Evolutionary conservation across 2,888 invertebrate species (phyloP).

Genomic region (Drosophila atripex): DNA sequence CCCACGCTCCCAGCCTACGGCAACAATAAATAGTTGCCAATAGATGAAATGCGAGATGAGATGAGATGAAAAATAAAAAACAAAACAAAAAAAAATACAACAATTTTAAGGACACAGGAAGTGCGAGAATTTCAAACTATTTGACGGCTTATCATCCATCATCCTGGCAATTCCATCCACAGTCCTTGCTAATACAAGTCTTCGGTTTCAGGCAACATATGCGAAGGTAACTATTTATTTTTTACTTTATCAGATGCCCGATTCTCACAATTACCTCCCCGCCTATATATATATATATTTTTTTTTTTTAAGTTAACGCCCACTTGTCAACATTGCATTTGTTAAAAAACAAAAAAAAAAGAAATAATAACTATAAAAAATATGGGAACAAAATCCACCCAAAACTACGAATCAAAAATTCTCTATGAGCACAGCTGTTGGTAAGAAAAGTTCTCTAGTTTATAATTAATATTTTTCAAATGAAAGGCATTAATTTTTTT

Average conservation of each 20-base stretch:
- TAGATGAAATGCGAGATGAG: slow-evolving; percentile 74
- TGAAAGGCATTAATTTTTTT: slow-evolving; percentile 56
- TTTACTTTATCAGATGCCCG: slow-evolving; percentile 56
- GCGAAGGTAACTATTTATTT: slow-evolving; percentile 15
- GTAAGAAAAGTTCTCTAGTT: slow-evolving; percentile 31
- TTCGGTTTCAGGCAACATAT: slow-evolving; percentile 64
- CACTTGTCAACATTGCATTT: slow-evolving; percentile 69
- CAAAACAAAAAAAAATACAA: neutral
- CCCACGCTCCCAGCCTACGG: slow-evolving; percentile 77
- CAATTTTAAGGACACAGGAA: slow-evolving; percentile 34
- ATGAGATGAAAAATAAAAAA: neutral
- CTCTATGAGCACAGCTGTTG: slow-evolving; percentile 31
- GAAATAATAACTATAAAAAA: slow-evolving; percentile 22
- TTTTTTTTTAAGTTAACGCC: slow-evolving; percentile 43
- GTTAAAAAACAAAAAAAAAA: slow-evolving; percentile 32
- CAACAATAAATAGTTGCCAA: slow-evolving; percentile 56
- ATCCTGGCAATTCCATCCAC: slow-evolving; percentile 22
- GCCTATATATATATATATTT: slow-evolving; percentile 16
- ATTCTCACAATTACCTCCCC: slow-evolving; percentile 70
- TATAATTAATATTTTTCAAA: slow-evolving; percentile 73
- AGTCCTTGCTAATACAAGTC: slow-evolving; percentile 59
- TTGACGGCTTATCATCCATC: slow-evolving; percentile 68
- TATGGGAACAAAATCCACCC: slow-evolving; percentile 1
- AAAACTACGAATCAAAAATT: slow-evolving; percentile 44
- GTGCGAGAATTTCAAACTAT: slow-evolving; percentile 52